phyloP scores from a whole-genome alignment of 2,113 vertebrate species.

The Alces alces region DNA sequence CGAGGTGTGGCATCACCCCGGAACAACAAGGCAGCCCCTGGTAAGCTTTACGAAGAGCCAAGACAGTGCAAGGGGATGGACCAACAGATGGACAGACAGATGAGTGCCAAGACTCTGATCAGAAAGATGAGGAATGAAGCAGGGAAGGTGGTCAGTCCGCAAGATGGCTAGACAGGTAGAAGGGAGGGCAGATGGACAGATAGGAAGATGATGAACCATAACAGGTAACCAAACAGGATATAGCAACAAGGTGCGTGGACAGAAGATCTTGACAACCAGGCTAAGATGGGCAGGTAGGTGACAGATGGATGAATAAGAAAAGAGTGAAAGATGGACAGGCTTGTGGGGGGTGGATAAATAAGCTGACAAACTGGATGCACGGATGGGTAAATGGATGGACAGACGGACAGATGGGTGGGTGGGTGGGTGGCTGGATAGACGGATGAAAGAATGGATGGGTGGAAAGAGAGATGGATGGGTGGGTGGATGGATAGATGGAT shows the following conservation, averaged over 20 bases:
- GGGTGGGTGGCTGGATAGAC: background rate
- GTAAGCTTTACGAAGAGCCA: accelerated
- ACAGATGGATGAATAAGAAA: background rate
- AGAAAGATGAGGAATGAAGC: background rate
- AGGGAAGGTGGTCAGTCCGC: no score
- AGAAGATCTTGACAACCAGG: background rate
- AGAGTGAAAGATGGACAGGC: background rate
- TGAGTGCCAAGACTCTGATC: background rate
- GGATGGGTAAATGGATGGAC: background rate
- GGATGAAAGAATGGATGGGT: background rate
- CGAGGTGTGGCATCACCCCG: background rate
- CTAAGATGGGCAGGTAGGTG: background rate
- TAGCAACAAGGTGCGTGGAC: background rate
- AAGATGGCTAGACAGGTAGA: background rate
- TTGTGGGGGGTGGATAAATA: background rate
- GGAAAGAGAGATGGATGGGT: background rate
- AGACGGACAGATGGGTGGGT: background rate
- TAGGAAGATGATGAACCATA: accelerated
- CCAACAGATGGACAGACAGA: background rate
- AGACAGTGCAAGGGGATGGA: background rate
- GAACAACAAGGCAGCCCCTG: background rate
- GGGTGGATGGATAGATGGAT: accelerated
- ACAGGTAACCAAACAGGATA: background rate
- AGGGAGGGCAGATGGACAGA: background rate
- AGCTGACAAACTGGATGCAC: background rate